phyloP scores from a whole-genome alignment of 2,113 vertebrate species.

The Dicerorhinus sumatrensis region DNA sequence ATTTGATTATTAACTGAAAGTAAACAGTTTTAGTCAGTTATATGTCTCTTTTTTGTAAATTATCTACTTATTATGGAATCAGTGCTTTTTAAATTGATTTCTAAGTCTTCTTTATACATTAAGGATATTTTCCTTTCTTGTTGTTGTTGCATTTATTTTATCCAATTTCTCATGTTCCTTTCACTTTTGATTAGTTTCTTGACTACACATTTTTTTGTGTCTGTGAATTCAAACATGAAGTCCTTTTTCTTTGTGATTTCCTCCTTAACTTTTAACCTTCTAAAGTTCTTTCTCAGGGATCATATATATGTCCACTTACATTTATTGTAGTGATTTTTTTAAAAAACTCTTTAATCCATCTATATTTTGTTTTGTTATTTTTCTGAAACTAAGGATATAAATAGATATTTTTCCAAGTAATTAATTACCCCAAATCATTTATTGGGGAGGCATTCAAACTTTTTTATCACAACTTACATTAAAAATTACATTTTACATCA shows the following conservation, averaged over 20 bases:
- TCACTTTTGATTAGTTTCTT: neutral
- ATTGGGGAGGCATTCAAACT: neutral
- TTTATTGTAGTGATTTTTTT: neutral
- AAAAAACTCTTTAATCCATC: neutral
- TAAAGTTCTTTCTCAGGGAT: neutral
- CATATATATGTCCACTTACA: neutral
- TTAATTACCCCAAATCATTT: neutral
- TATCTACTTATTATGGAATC: neutral
- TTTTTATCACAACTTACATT: neutral
- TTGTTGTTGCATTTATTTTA: neutral
- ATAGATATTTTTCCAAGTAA: neutral
- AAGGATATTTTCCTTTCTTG: neutral
- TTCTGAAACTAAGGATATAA: neutral
- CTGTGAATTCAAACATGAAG: neutral
- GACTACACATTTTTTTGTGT: neutral
- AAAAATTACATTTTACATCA: neutral
- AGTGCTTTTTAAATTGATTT: neutral
- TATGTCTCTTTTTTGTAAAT: neutral
- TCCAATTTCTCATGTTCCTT: neutral
- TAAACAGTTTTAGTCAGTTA: neutral
- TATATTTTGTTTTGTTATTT: neutral
- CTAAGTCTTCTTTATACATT: neutral
- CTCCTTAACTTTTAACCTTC: neutral
- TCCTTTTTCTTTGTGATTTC: neutral
- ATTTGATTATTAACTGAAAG: neutral